Evolutionary conservation across 2,113 vertebrate species (phyloP).

Genomic region (Eudyptes chrysolophus): DNA sequence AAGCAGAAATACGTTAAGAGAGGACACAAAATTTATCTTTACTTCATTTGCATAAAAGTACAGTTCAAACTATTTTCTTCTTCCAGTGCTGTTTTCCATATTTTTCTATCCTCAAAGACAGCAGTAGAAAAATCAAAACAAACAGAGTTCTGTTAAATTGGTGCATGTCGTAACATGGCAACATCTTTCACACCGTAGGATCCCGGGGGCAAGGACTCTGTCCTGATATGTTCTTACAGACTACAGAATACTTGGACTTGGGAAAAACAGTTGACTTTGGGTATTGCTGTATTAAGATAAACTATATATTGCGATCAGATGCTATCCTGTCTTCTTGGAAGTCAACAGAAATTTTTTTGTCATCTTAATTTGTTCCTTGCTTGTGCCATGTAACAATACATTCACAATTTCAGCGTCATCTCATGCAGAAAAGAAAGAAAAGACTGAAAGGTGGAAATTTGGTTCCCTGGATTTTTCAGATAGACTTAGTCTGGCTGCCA

Average conservation of each 20-base stretch:
- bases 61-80: slow-evolving; percentile 17
- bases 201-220: neutral
- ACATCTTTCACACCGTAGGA: neutral
- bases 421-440: neutral
- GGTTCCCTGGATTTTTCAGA: neutral
- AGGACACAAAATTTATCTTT: slow-evolving; percentile 34
- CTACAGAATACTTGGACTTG: neutral
- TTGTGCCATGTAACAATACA: neutral
- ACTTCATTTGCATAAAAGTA: slow-evolving; percentile 62
- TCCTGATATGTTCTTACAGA: neutral
- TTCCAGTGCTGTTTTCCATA: neutral
- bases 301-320: neutral
- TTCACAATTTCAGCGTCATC: neutral
- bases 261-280: neutral
- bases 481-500: neutral
- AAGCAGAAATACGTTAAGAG: neutral
- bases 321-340: neutral
- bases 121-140: neutral
- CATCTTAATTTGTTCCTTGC: neutral
- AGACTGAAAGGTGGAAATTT: neutral
- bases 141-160: neutral
- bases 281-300: neutral
- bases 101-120: slow-evolving; percentile 13
- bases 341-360: neutral
- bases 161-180: neutral